phyloP scores from a whole-genome alignment of 2,797 vertebrate species.

The Squalus acanthias region DNA sequence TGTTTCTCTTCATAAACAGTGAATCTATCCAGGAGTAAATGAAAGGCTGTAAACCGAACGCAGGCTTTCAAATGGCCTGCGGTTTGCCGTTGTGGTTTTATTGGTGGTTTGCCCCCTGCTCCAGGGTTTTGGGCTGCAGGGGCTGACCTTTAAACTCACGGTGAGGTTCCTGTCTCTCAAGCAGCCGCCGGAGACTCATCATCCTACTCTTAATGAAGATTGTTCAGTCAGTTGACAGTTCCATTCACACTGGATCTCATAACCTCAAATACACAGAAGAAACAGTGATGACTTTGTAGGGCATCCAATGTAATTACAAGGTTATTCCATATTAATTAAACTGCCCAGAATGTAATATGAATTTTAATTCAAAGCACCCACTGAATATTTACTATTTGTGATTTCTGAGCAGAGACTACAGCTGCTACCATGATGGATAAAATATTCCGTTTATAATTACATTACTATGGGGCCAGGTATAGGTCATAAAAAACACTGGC shows the following conservation, averaged over 20 bases:
- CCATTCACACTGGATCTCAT: neutral
- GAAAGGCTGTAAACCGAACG: neutral
- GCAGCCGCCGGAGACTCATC: neutral
- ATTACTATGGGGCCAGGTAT: neutral
- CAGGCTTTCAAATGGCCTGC: neutral
- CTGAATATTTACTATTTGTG: neutral
- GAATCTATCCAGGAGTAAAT: neutral
- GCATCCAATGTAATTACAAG: neutral
- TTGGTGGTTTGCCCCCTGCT: neutral
- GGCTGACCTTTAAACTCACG: neutral
- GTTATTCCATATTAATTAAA: slow-evolving; percentile 12
- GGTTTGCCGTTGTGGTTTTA: too few species aligned
- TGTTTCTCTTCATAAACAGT: neutral
- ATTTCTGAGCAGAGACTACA: neutral
- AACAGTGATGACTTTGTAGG: neutral
- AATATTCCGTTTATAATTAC: neutral
- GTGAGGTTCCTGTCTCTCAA: neutral
- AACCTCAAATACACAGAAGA: neutral
- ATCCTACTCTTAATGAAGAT: neutral
- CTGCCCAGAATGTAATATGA: neutral
- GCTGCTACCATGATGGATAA: neutral
- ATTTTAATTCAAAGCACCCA: neutral
- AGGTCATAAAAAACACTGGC: neutral
- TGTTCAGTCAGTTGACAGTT: neutral
- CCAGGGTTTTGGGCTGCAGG: neutral